A percentile compares a stretch with the other conserved stretches of the same genome.
These are phyloP conservation scores for Microtus montanus DNA, from an alignment of 2,113 vertebrate genomes.

Conservation along the genomic window DNA sequence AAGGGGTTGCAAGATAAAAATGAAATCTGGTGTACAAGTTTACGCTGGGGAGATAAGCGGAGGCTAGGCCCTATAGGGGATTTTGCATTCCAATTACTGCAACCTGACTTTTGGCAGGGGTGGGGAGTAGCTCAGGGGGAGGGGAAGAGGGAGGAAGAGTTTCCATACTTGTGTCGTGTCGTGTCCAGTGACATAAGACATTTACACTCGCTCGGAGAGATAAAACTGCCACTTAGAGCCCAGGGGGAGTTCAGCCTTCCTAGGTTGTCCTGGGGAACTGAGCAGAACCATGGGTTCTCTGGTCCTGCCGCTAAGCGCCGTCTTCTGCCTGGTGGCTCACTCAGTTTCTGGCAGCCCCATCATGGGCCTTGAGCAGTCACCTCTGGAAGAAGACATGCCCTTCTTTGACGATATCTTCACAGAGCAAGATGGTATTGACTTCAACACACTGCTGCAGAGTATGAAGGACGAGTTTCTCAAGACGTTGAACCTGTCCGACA, in stretches of 20 bases:
- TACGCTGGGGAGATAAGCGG: conserved; percentile 94
- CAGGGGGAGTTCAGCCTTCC: conserved; percentile 76
- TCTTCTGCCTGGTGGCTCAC: conserved; percentile 81
- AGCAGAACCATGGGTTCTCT: conserved; percentile 82
- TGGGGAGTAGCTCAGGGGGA: conserved; percentile 78
- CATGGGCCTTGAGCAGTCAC: conserved; percentile 88
- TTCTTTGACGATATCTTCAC: conserved; percentile 90
- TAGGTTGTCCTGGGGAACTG: conserved; percentile 67
- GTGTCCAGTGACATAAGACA: conserved; percentile 89
- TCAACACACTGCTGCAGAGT: conserved; percentile 91
- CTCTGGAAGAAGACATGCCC: conserved; percentile 90
- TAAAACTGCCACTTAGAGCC: conserved; percentile 84
- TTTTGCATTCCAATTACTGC: conserved; percentile 89
- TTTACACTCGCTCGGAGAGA: conserved; percentile 79
- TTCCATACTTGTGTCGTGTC: conserved; percentile 92
- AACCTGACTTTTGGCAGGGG: conserved; percentile 86
- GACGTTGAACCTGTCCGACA: conserved; percentile 93
- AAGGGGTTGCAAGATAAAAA: conserved; percentile 92
- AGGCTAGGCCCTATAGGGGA: conserved; percentile 88
- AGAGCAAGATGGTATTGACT: conserved; percentile 91
- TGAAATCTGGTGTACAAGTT: conserved; percentile 92
- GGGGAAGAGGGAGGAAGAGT: conserved; percentile 86
- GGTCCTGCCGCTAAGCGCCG: conserved; percentile 75
- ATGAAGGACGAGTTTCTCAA: conserved; percentile 94
- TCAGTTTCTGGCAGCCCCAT: conserved; percentile 89